Percentiles rank a stretch among this genome's conserved stretches.
phyloP scores from a whole-genome alignment of 1,140 invertebrate species.

The Diachasmimorpha longicaudata region DNA sequence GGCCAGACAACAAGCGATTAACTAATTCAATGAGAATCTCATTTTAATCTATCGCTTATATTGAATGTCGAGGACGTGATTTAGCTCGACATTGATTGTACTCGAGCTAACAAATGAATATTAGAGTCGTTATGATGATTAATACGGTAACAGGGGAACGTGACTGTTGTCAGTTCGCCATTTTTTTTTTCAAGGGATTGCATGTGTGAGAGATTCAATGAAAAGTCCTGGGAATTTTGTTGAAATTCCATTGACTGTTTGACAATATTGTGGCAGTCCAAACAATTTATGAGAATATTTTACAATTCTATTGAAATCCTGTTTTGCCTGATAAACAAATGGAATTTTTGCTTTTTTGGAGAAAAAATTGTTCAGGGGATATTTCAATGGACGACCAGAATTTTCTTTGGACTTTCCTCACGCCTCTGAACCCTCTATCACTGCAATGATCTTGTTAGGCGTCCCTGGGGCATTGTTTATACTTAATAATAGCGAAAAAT shows the following conservation, averaged over 20 bases:
- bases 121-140: constrained; percentile 52
- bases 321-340: too few species aligned
- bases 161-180: constrained; percentile 34
- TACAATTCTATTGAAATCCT: too few species aligned
- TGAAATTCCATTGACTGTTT: too few species aligned
- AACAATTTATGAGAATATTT: too few species aligned
- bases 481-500: constrained; percentile 43
- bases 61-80: constrained; percentile 50
- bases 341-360: too few species aligned
- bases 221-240: too few species aligned
- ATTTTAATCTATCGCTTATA: constrained; percentile 37
- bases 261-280: too few species aligned
- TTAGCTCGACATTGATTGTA: constrained; percentile 35
- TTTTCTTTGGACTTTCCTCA: background rate
- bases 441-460: constrained; percentile 48
- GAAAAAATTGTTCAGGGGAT: too few species aligned
- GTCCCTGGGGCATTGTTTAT: constrained; percentile 54
- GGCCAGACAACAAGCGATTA: constrained; percentile 45
- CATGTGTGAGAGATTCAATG: constrained; percentile 35
- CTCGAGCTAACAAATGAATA: constrained; percentile 46
- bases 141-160: constrained; percentile 40
- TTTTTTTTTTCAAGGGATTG: constrained; percentile 56
- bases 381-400: constrained; percentile 24
- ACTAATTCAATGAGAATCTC: constrained; percentile 31
- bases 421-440: constrained; percentile 17